Evolutionary conservation across 2,113 vertebrate genomes (phyloP).

Genomic region (Oryzias curvinotus): DNA sequence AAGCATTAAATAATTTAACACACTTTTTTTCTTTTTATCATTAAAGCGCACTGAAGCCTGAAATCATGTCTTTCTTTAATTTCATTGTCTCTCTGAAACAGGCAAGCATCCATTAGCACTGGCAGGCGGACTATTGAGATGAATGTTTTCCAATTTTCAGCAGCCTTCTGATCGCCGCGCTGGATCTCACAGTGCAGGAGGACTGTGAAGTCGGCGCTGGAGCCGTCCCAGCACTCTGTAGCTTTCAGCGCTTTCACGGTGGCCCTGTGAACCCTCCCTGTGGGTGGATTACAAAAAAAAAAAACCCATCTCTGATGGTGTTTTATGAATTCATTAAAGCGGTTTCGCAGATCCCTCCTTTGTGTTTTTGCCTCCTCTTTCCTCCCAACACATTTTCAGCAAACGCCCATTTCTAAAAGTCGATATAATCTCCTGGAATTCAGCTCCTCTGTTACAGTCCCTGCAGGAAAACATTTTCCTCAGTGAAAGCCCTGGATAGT

Average conservation of each 20-base stretch:
- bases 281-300: constrained; percentile 42
- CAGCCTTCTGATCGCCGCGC: constrained; percentile 41
- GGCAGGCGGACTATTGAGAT: constrained; percentile 62
- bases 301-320: constrained; percentile 1
- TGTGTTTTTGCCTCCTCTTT: constrained; percentile 1
- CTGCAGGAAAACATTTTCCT: constrained; percentile 6
- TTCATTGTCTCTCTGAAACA: constrained; percentile 58
- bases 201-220: constrained; percentile 40
- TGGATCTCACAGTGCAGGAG: constrained; percentile 27
- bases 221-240: constrained; percentile 37
- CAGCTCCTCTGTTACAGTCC: constrained; percentile 9
- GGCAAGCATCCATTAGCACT: constrained; percentile 58
- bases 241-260: constrained; percentile 26
- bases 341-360: constrained; percentile 8
- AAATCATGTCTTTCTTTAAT: constrained; percentile 45
- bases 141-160: constrained; percentile 67
- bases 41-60: constrained; percentile 30
- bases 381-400: neutral
- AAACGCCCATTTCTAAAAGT: constrained; percentile 25
- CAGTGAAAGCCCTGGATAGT: constrained; percentile 8
- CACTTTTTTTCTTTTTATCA: constrained; percentile 25
- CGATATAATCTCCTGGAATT: constrained; percentile 30
- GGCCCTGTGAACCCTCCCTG: constrained; percentile 34
- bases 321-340: constrained; percentile 7
- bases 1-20: constrained; percentile 37